Evolutionary conservation across 1,140 invertebrate species (phyloP).

Genomic region (Contarinia nasturtii): DNA sequence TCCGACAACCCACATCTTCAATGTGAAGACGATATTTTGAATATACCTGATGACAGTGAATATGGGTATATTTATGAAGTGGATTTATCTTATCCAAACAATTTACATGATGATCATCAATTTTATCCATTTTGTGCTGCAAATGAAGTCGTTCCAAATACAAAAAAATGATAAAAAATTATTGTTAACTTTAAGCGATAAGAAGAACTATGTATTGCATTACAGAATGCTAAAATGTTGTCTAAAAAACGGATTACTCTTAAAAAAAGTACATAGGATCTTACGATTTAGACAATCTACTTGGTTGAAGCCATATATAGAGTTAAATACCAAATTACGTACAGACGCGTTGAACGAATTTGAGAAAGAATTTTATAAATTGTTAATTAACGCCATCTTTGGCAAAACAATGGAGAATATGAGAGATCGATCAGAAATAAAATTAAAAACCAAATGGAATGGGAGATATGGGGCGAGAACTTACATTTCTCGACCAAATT

Average conservation of each 20-base stretch:
- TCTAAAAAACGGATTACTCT: slow-evolving; percentile 22
- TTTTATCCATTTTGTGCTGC: slow-evolving; percentile 29
- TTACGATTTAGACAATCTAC: slow-evolving; percentile 28
- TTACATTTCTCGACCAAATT: slow-evolving; percentile 21
- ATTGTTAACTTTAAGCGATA: slow-evolving; percentile 17
- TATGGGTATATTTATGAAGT: slow-evolving; percentile 32
- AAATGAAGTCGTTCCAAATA: slow-evolving; percentile 9
- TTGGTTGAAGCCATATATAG: slow-evolving; percentile 28
- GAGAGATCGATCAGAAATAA: slow-evolving; percentile 23
- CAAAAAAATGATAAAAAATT: slow-evolving; percentile 15
- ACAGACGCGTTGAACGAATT: slow-evolving; percentile 22
- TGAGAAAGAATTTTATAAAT: slow-evolving; percentile 31
- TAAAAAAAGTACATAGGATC: slow-evolving; percentile 28
- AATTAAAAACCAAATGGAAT: slow-evolving; percentile 19
- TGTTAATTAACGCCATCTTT: slow-evolving; percentile 28
- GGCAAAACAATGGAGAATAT: slow-evolving; percentile 30
- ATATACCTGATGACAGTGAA: slow-evolving; percentile 17
- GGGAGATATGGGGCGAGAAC: slow-evolving; percentile 13
- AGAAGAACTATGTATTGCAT: slow-evolving; percentile 28
- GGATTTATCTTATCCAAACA: slow-evolving; percentile 17
- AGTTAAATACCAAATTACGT: slow-evolving; percentile 23
- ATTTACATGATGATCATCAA: slow-evolving; percentile 30
- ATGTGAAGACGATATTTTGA: slow-evolving; percentile 2
- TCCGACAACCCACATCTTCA: slow-evolving; percentile 8
- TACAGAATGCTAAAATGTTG: slow-evolving; percentile 28